Base-by-base conservation (phyloP, 2,113 vertebrate species). In the Perca fluviatilis region DNA sequence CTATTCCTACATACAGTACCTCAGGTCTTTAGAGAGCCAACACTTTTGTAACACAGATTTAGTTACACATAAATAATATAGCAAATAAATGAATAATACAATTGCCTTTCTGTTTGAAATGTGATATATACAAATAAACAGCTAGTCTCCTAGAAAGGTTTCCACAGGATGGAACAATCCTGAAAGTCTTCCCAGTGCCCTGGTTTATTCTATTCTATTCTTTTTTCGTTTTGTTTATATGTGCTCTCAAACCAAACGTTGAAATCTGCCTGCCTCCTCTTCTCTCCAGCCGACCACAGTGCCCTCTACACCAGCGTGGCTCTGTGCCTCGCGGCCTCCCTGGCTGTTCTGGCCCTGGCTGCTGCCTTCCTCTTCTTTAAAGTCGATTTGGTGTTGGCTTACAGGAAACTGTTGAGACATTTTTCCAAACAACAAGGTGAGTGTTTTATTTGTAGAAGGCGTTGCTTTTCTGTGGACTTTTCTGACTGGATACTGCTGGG, bases 311-410 rank as follows among this genome's bases (percentile, higher is more conserved):
- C 6, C 18, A 36, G 0, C 2, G 5, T 94, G 36, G 46, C 71
- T 2, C 4, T 92, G 2, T 79, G 87, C 62, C 47, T 93, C 36
- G 2, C 51, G 8, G 21, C 79, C 5, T 36, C 70, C 23, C 5
- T 94, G 46, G 19, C 23, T 6, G 0, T 90, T 23, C 27, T 92
- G 56, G 50, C 33, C 1, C 0, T 88, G 11, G 40, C 68, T 21
- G 60, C 46, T 0, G 77, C 40, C 36, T 50, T 61, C 60, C 13
- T 88, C 47, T 87, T 87, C 74, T 95, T 92, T 56, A 94, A 74
- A 74, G 73, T 94, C 0, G 90, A 95, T 2, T 63, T 95, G 50
- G 81, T 92, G 13, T 64, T 96, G 76, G 64, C 77, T 5, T 91
- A 90, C 89, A 93, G 95, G 77, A 76, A 76, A 30, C n/a, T 94